Evolutionary conservation across 2,113 vertebrate genomes (phyloP), one percentile per base, ranked within the genome.

Genomic region (Corvus cornix): DNA sequence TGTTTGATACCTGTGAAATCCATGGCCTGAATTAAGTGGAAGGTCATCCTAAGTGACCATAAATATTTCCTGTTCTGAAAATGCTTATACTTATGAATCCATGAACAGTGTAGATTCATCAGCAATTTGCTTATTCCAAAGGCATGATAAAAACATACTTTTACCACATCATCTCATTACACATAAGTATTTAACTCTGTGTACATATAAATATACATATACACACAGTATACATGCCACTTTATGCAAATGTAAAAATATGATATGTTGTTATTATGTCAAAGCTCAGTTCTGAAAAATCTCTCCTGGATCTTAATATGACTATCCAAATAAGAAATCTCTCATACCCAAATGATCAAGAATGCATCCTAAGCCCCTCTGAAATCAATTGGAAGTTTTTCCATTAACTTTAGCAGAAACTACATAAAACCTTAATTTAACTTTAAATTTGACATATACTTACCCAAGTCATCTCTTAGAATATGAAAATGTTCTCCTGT

Each of bases 221-320:
- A 43, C 0, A 20, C 7, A 66, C 6, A 74, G 1, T 24, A 37
- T 70, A 46, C 0, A 21, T 18, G 2, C 4, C 9, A 60, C 2
- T 52, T 58, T 55, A 67, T 35, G 15, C 18, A 75, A 74, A 67
- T 23, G 3, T 53, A 51, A 51, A 80, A 70, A 21, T 43, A 48
- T 13, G 16, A 43, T 59, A 37, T 5, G 17, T 53, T 39, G 12
- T 52, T 78, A 51, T 59, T 79, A 44, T 31, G 16, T 41, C 46
- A 56, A 90, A 76, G 1, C 8, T 79, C 16, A 35, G 8, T 68
- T 85, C 35, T 48, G 43, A 75, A 79, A 88, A 55, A 33, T 48
- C 8, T 85, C 15, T 77, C 31, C 27, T 78, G n/a, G 14, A 56
- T 77, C 16, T 55, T 80, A 63, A n/a, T 55, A 20, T 14, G 7